Conservation (phyloP, 2,888 invertebrate genomes). For the Leptarthrus brevirostris region DNA sequence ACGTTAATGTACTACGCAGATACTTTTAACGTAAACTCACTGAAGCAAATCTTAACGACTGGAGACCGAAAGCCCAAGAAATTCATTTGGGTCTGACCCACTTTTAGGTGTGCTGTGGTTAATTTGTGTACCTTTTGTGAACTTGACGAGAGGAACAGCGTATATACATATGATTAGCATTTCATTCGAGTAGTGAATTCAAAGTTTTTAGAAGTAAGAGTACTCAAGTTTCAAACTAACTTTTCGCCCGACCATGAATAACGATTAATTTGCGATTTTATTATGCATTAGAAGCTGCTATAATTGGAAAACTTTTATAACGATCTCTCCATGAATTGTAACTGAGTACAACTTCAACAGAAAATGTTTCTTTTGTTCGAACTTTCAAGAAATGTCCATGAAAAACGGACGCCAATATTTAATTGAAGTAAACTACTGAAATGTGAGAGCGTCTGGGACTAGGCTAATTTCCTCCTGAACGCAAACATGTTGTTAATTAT, state of each 20-base stretch:
- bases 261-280: conserved; percentile 9
- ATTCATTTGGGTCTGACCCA: background rate
- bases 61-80: background rate
- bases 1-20: too few relatives aligned
- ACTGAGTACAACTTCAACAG: background rate
- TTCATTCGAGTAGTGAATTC: background rate
- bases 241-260: background rate
- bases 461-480: too few relatives aligned
- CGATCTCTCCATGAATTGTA: background rate
- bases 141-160: background rate
- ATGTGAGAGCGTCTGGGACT: too few relatives aligned
- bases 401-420: background rate
- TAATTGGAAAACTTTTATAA: conserved; percentile 29
- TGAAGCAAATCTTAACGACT: background rate
- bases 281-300: background rate
- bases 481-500: conserved; percentile 16
- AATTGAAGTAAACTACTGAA: background rate
- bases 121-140: background rate
- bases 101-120: background rate
- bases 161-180: background rate
- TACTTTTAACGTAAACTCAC: too few relatives aligned
- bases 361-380: background rate
- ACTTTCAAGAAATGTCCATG: background rate
- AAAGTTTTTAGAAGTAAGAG: background rate
- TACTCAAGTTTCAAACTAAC: background rate